phyloP scores from a whole-genome alignment of 2,797 vertebrate species.

The Corythornis leucogaster region DNA sequence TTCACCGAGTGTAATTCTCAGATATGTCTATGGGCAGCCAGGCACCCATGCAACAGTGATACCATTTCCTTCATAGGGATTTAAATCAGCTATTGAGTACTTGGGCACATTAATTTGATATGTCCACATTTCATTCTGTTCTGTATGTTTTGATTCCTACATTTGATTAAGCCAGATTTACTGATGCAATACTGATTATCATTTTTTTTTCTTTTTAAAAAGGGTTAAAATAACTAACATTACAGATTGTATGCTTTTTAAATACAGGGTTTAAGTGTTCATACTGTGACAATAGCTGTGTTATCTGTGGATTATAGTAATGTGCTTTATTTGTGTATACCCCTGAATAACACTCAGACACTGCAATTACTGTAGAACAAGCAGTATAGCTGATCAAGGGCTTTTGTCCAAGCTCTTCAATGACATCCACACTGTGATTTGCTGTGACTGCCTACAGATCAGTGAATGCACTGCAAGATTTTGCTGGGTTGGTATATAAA shows the following conservation, averaged over 20 bases:
- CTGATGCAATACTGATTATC: neutral
- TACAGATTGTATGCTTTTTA: constrained; percentile 7
- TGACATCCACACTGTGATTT: constrained; percentile 38
- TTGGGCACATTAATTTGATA: neutral
- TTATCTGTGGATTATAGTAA: constrained; percentile 10
- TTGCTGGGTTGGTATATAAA: neutral
- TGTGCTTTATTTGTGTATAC: constrained; percentile 9
- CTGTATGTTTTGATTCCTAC: neutral
- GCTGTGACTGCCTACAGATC: neutral
- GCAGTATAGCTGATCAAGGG: constrained; percentile 22
- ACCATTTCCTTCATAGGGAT: neutral
- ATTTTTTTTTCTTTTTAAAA: neutral
- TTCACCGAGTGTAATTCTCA: constrained; percentile 16
- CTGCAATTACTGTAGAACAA: constrained; percentile 40
- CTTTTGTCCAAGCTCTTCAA: constrained; percentile 33
- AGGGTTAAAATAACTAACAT: constrained; percentile 28
- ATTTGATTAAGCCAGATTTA: neutral
- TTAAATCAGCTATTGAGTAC: constrained; percentile 4
- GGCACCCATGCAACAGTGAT: neutral
- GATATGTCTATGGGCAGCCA: neutral
- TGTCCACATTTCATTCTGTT: neutral
- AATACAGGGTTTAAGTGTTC: constrained; percentile 16
- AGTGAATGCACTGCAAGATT: neutral
- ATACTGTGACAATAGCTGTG: neutral
- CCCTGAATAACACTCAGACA: constrained; percentile 27